Conservation (phyloP, 2,888 invertebrate species). For the Alviniconcha strummeri region DNA sequence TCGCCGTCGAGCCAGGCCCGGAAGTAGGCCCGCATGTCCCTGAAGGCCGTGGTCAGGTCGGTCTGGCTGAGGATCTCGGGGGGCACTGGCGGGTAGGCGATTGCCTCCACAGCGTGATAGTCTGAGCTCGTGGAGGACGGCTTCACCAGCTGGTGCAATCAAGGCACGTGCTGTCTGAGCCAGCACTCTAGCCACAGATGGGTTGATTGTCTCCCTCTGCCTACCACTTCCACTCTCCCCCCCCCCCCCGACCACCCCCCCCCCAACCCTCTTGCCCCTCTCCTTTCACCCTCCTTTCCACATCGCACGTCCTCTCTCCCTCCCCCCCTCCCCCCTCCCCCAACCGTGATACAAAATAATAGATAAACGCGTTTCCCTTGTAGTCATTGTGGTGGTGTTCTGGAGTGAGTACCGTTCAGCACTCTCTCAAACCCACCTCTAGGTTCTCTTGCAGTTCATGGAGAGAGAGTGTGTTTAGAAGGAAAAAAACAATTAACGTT, state of each 20-base stretch:
- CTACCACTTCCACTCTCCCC: not conserved
- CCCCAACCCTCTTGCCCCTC: not conserved
- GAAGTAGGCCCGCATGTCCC: slow-evolving; percentile 65
- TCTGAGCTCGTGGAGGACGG: slow-evolving; percentile 19
- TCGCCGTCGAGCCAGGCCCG: slow-evolving; percentile 62
- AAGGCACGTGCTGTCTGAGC: no score
- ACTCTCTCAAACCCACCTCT: not conserved
- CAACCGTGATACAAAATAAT: not conserved
- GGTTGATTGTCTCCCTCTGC: no score
- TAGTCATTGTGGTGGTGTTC: slow-evolving; percentile 46
- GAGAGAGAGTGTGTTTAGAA: no score
- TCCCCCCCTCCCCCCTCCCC: not conserved
- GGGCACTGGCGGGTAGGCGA: slow-evolving; percentile 61
- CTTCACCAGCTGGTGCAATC: slow-evolving; percentile 22
- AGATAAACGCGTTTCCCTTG: not conserved
- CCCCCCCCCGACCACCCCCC: not conserved
- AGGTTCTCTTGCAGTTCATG: no score
- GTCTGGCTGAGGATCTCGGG: slow-evolving; percentile 50
- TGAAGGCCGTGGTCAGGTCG: slow-evolving; percentile 43
- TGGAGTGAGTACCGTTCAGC: not conserved
- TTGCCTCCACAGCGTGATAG: slow-evolving; percentile 50
- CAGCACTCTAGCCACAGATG: no score
- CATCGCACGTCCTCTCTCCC: not conserved
- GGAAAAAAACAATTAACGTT: no score
- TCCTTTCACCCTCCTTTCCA: no score